phyloP scores from a whole-genome alignment of 2,797 vertebrate species.

The Brachyrhaphis roseni region DNA sequence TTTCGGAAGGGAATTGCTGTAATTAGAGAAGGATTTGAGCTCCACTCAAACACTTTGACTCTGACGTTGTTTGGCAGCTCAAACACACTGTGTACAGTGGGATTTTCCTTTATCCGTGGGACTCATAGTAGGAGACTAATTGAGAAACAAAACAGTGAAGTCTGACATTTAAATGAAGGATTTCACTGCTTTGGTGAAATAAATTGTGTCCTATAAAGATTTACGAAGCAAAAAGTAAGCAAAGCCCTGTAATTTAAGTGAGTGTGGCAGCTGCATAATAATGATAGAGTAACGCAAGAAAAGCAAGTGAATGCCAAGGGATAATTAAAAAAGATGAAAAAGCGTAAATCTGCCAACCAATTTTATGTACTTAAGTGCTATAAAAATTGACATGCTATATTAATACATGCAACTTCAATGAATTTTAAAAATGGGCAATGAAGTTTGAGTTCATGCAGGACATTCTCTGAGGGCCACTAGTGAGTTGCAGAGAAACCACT shows the following conservation, averaged over 20 bases:
- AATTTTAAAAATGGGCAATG: neutral
- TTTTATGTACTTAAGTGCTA: neutral
- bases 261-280: conserved; percentile 4
- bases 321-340: conserved; percentile 1
- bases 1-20: conserved; percentile 37
- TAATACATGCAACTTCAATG: neutral
- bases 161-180: conserved; percentile 13
- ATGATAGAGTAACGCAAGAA: neutral
- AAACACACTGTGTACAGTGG: conserved; percentile 13
- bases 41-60: conserved; percentile 29
- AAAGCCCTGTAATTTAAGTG: neutral
- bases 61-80: conserved; percentile 20
- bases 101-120: conserved; percentile 15
- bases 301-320: neutral
- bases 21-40: conserved; percentile 44
- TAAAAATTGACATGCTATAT: neutral
- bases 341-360: neutral
- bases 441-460: neutral
- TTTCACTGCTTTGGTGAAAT: conserved; percentile 16
- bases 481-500: neutral
- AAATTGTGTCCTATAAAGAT: conserved; percentile 5
- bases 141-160: conserved; percentile 8
- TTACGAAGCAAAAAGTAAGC: conserved; percentile 17
- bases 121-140: conserved; percentile 12
- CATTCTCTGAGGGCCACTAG: neutral